A percentile compares a stretch with the other conserved stretches of the same genome.
Conservation (phyloP, 2,888 invertebrate genomes). For the Phragmatobia fuliginosa region DNA sequence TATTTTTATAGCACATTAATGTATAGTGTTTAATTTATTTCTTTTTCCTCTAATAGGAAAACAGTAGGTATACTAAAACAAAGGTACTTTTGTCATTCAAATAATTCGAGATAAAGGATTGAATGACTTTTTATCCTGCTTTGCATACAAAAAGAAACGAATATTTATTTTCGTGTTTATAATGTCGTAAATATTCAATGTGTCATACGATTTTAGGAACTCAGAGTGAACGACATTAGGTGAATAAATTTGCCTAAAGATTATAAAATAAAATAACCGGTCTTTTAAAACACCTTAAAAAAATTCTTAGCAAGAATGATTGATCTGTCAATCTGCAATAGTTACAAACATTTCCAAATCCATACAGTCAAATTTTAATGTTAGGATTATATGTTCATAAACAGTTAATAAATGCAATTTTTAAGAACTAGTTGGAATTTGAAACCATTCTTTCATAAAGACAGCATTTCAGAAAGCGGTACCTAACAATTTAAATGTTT, state of each 20-base stretch:
- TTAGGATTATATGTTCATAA: too few species aligned
- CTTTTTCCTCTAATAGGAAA: constrained; percentile 21
- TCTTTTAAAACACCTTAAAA: too few species aligned
- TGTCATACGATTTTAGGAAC: not conserved
- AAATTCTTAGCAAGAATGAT: too few species aligned
- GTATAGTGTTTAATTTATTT: constrained; percentile 34
- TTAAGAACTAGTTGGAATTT: not conserved
- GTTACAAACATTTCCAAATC: too few species aligned
- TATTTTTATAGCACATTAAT: constrained; percentile 21
- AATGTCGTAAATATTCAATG: constrained; percentile 3
- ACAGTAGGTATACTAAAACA: constrained; percentile 27
- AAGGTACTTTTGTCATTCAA: constrained; percentile 7
- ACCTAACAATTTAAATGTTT: not conserved
- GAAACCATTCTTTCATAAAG: not conserved
- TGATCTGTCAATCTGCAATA: too few species aligned
- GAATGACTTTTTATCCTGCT: constrained; percentile 16
- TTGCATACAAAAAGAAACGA: constrained; percentile 15
- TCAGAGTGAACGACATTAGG: not conserved
- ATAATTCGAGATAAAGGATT: constrained; percentile 17
- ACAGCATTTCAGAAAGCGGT: not conserved
- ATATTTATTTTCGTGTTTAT: constrained; percentile 10
- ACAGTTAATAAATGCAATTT: not conserved
- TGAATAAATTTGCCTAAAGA: not conserved
- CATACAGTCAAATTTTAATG: not conserved
- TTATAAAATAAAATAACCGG: not conserved